phyloP scores from a whole-genome alignment of 2,113 vertebrate species.

The Calonectris borealis region DNA sequence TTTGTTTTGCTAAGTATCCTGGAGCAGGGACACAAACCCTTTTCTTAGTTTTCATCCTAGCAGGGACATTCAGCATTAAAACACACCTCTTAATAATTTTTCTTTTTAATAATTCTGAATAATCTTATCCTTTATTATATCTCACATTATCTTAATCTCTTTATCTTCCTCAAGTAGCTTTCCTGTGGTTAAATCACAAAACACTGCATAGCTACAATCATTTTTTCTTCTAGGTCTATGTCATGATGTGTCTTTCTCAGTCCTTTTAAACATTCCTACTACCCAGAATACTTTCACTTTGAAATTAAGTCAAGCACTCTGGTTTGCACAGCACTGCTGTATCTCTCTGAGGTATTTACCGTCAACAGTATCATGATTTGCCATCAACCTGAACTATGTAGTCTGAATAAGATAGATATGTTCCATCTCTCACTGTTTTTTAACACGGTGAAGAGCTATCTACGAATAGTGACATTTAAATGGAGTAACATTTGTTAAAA shows the following conservation, averaged over 20 bases:
- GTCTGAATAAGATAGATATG: not conserved
- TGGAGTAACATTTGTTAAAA: not conserved
- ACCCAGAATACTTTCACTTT: not conserved
- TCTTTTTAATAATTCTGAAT: not conserved
- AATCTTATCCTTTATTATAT: not conserved
- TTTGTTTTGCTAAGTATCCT: not conserved
- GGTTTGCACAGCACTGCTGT: not conserved
- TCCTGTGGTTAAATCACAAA: not conserved
- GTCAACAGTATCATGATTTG: not conserved
- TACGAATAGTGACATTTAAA: not conserved
- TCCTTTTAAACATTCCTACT: not conserved
- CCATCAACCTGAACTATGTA: not conserved
- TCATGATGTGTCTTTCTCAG: not conserved
- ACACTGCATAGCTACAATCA: not conserved
- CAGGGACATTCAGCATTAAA: not conserved
- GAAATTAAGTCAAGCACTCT: not conserved
- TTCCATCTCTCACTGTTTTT: not conserved
- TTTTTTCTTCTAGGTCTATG: not conserved
- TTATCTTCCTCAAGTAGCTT: not conserved
- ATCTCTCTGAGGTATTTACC: not conserved
- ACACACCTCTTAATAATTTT: not conserved
- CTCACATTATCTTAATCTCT: not conserved
- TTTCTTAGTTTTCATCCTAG: not conserved
- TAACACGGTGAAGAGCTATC: not conserved
- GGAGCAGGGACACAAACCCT: not conserved